Evolutionary conservation across 2,113 vertebrate species (phyloP).

Genomic region (Mystacornis crossleyi): DNA sequence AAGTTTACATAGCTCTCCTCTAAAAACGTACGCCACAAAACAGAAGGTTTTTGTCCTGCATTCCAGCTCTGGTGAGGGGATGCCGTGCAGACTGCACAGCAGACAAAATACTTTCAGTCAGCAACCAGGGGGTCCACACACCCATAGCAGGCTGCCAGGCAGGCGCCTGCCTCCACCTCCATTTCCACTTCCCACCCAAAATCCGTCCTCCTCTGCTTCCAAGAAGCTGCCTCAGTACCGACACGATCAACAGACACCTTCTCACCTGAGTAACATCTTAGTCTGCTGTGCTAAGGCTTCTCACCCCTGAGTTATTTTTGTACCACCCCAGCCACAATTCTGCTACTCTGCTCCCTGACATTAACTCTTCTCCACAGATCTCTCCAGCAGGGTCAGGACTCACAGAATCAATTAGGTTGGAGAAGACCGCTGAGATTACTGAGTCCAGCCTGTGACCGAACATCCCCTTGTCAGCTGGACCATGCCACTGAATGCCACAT

Average conservation of each 20-base stretch:
- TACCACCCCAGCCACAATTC: neutral
- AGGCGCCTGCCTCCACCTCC: neutral
- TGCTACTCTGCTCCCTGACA: neutral
- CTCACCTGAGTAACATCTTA: neutral
- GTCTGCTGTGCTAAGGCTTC: neutral
- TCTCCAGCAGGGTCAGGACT: neutral
- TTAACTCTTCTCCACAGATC: neutral
- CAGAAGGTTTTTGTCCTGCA: neutral
- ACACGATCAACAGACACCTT: neutral
- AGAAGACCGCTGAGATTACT: neutral
- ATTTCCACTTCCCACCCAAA: neutral
- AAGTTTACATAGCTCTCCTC: neutral
- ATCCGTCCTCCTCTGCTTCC: neutral
- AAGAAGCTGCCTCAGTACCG: neutral
- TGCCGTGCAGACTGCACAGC: neutral
- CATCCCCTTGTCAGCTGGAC: neutral
- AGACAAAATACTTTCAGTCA: neutral
- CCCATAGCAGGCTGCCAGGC: neutral
- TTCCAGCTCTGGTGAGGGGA: neutral
- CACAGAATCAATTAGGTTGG: neutral
- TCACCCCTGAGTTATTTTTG: neutral
- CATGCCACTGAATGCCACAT: neutral
- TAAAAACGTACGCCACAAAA: neutral
- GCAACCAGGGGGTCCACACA: neutral
- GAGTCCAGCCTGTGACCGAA: neutral